Base-by-base conservation (phyloP, 1,140 invertebrate genomes). In the Bradysia coprophila region DNA sequence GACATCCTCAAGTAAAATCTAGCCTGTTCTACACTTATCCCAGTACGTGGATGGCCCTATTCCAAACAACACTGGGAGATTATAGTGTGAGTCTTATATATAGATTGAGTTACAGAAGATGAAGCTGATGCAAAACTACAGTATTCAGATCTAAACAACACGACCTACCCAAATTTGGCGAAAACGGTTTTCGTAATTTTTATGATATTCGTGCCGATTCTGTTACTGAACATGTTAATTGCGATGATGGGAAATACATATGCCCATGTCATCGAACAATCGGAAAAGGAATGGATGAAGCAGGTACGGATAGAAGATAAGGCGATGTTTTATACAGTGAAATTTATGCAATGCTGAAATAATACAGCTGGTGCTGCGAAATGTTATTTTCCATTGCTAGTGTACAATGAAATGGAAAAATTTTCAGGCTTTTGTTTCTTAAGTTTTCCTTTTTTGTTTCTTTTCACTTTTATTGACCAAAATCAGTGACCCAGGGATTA, bases 221-320 rank as follows among this genome's bases (percentile, higher is more conserved):
- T 98, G 15, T 65, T 98, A 48, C 71, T 97, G 4, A 98, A 98
- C 74, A 89, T 98, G 89, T 72, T 98, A 53, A 97, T 97, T 49
- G 93, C 94, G 44, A 97, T 97, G 92, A 97, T 98, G 91, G 91
- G 89, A 11, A 97, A 96, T 59, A 97, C 92, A 0, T 98, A 96
- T 56, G 91, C 93, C 3, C 85, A 95, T 49, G 89, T 98, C 38
- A 98, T 97, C 45, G 85, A 92, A 57, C 89, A 94, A 57, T 96
- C 92, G 37, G 93, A 98, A 61, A 97, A 97, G 60, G 93, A 98
- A 61, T 98, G 89, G 84, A 81, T 95, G 57, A 95, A 96, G 65
- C 93, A 94, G 73, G 88, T 91, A 56, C n/a, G n/a, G n/a, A n/a
- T n/a, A n/a, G n/a, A n/a, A 56, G 8, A 31, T 31, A 31, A n/a